Evolutionary conservation across 2,113 vertebrate species (phyloP).

Genomic region (Perognathus longimembris): DNA sequence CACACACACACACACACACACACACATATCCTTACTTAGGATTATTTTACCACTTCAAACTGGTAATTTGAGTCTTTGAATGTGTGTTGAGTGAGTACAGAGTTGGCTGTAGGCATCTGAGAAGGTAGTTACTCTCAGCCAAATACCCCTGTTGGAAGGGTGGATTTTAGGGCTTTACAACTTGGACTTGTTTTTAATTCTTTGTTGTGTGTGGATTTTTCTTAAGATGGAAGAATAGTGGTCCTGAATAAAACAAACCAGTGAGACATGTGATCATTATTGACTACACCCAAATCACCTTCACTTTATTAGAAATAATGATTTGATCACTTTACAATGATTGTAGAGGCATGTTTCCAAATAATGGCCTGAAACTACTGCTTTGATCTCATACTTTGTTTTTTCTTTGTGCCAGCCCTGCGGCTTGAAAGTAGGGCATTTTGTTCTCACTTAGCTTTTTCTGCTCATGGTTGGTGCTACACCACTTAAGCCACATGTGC

Average conservation of each 20-base stretch:
- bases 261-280: not conserved
- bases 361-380: slow-evolving; percentile 18
- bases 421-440: too few species aligned
- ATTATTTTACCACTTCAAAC: slow-evolving; percentile 23
- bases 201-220: not conserved
- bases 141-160: not conserved
- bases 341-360: not conserved
- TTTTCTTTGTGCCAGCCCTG: too few species aligned
- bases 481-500: too few species aligned
- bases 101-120: not conserved
- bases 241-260: slow-evolving; percentile 45
- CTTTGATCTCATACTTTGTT: not conserved
- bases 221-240: not conserved
- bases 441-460: too few species aligned
- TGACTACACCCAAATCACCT: not conserved
- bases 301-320: slow-evolving; percentile 40
- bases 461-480: too few species aligned
- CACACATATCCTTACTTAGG: not conserved
- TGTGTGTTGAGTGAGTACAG: not conserved
- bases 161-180: not conserved
- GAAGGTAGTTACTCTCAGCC: not conserved
- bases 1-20: not conserved
- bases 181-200: slow-evolving; percentile 20
- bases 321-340: not conserved
- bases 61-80: not conserved